Evolutionary conservation across 2,113 vertebrate genomes (phyloP), one percentile per base, ranked within the genome.

Genomic region (Corythornis vintsioides): DNA sequence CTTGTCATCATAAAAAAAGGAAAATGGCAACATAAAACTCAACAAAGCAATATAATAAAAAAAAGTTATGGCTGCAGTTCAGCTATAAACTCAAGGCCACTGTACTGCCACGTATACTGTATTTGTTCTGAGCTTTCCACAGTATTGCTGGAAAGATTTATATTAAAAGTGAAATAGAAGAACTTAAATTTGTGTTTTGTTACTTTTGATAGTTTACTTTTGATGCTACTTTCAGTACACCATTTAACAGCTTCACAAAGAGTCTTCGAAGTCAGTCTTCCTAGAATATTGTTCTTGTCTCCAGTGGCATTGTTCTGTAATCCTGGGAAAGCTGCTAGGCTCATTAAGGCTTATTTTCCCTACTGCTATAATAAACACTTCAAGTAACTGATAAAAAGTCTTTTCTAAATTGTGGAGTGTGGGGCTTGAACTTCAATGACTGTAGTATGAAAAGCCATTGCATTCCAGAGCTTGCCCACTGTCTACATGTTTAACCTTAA

Each of bases 111-210:
- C n/a, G 7, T 85, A 8, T 6, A n/a, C 42, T 78, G 38, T 82
- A 43, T 72, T 87, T 78, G 50, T 83, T 94, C 42, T 45, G 60
- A 65, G n/a, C 38, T 11, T 21, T 82, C 35, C 84, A 5, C 29
- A 56, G 8, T 79, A 29, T 74, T 80, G 22, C 48, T n/a, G 15
- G 17, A 38, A 35, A 81, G 29, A 19, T 76, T 7, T 43, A 4
- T 79, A 71, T 83, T 94, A 69, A 40, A 85, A 81, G 3, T 89
- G 40, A 92, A 88, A 24, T 26, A 53, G 40, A 78, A 84, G 21
- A 15, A 15, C 31, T 76, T 20, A 50, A 65, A 79, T 45, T 47
- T 72, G 14, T 40, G 57, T 89, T 61, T 83, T 13, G 77, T 75
- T 45, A 9, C 33, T 77, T 74, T 60, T 55, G 17, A 18, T 81